Conservation (phyloP, 2,113 vertebrate species). For the Calidris pygmaea region DNA sequence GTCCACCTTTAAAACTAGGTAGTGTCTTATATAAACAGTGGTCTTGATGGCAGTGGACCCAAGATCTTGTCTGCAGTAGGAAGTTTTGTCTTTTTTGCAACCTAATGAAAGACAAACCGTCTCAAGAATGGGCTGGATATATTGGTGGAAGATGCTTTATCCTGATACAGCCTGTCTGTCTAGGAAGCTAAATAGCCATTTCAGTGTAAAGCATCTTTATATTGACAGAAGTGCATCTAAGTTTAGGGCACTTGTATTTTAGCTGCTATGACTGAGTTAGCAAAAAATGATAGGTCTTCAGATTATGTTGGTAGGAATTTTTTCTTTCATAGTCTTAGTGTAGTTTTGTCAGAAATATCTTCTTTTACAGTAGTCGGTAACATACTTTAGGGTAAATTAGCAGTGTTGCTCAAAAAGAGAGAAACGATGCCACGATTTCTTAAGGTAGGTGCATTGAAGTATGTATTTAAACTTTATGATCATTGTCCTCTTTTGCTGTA, state of each 20-base stretch:
- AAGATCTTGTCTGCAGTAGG: background rate
- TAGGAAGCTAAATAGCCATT: background rate
- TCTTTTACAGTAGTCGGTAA: background rate
- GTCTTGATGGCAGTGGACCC: background rate
- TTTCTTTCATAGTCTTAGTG: background rate
- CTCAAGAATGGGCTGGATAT: background rate
- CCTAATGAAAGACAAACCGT: background rate
- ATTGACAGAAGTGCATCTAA: background rate
- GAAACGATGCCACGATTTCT: background rate
- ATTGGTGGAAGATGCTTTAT: background rate
- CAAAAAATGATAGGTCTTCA: background rate
- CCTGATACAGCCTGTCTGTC: background rate
- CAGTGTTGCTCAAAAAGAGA: background rate
- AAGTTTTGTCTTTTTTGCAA: background rate
- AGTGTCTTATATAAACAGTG: background rate
- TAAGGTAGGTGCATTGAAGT: background rate
- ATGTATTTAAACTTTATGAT: background rate
- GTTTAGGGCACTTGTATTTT: background rate
- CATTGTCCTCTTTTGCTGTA: background rate
- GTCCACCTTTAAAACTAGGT: background rate
- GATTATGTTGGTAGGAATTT: background rate
- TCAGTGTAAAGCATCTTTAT: background rate
- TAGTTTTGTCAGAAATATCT: background rate
- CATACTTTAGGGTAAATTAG: background rate
- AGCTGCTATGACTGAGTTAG: background rate